Conservation (phyloP, 2,113 vertebrate species). For the Scalopus aquaticus region DNA sequence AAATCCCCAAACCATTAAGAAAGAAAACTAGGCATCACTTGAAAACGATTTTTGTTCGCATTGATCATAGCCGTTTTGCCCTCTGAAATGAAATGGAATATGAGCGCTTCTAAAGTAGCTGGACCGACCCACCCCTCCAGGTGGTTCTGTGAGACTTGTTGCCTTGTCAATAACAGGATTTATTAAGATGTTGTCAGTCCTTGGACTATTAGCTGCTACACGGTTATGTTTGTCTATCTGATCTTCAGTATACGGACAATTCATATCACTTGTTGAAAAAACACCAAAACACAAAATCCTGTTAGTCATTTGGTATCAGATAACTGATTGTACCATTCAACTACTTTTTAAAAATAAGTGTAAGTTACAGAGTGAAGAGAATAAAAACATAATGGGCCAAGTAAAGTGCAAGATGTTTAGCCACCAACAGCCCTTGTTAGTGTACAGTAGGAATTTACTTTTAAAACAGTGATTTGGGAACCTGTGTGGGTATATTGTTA, state of each 20-base stretch:
- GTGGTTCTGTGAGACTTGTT: background rate
- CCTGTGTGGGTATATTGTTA: background rate
- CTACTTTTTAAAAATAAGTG: background rate
- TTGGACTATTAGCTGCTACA: background rate
- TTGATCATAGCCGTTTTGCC: background rate
- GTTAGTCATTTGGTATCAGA: background rate
- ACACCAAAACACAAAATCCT: background rate
- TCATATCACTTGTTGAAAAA: background rate
- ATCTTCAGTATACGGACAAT: background rate
- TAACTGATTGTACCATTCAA: background rate
- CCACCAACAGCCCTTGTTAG: slow-evolving; percentile 90
- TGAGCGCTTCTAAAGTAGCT: background rate
- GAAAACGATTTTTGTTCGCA: background rate
- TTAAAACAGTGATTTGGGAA: slow-evolving; percentile 89
- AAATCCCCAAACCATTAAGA: background rate
- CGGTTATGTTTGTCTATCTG: background rate
- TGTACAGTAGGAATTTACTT: slow-evolving; percentile 91
- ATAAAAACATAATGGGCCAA: background rate
- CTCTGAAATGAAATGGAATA: background rate
- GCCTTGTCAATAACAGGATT: background rate
- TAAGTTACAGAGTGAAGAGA: background rate
- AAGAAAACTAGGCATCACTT: background rate
- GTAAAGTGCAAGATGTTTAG: slow-evolving; percentile 83
- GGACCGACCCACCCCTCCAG: background rate
- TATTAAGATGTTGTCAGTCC: background rate